These are phyloP conservation scores for Mimachlamys varia DNA, from an alignment of 2,888 invertebrate genomes.

Conservation along the genomic window DNA sequence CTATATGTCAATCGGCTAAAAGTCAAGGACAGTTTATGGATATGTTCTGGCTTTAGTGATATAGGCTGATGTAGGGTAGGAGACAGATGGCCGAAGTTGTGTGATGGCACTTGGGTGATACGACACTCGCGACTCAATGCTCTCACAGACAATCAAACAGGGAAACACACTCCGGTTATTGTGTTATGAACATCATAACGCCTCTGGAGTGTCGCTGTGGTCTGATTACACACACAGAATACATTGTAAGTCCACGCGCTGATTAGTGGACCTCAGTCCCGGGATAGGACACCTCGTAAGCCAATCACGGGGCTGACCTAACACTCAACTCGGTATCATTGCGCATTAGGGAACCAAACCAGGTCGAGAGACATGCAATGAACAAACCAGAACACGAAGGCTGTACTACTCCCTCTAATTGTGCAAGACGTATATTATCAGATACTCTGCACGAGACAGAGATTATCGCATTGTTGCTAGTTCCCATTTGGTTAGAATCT, in stretches of 20 bases:
- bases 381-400: background rate
- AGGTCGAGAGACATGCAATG: background rate
- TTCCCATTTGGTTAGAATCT: background rate
- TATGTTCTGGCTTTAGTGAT: background rate
- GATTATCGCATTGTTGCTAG: background rate
- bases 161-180: background rate
- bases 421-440: conserved; percentile 29
- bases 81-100: background rate
- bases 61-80: background rate
- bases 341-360: background rate
- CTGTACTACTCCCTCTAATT: background rate
- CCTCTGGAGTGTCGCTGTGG: background rate
- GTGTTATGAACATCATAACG: conserved; percentile 15
- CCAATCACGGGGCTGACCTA: conserved; percentile 10
- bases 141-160: background rate
- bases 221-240: background rate
- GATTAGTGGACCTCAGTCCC: background rate
- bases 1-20: background rate
- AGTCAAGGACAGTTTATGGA: background rate
- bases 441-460: background rate
- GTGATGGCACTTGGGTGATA: background rate
- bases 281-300: background rate
- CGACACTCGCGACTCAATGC: background rate
- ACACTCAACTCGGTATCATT: background rate
- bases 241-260: background rate